These are phyloP conservation scores for Ceratina australensis DNA, from an alignment of 1,140 invertebrate genomes.

Conservation along the genomic window DNA sequence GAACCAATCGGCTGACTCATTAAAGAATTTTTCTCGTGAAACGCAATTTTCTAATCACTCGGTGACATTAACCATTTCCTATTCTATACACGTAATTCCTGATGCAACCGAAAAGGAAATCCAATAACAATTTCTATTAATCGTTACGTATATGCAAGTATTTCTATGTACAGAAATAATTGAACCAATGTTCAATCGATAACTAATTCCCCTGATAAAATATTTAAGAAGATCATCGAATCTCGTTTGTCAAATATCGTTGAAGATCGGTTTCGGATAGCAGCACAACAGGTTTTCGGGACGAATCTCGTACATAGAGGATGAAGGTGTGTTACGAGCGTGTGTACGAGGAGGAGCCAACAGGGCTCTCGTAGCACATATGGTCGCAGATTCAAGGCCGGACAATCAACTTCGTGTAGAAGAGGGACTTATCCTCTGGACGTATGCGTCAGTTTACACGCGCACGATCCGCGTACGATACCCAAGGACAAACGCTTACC, in stretches of 20 bases:
- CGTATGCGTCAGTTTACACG: conserved; percentile 4
- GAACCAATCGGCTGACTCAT: background rate
- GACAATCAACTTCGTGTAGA: conserved; percentile 67
- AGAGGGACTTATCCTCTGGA: conserved; percentile 47
- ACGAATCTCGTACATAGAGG: conserved; percentile 1
- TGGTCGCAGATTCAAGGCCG: conserved; percentile 69
- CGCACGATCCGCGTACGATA: conserved; percentile 22
- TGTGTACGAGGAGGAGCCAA: conserved; percentile 3
- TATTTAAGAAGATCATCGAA: no score
- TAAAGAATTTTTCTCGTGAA: background rate
- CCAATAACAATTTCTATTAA: no score
- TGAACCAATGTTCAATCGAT: no score
- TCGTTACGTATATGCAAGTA: no score
- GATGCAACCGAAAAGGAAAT: no score
- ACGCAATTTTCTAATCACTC: background rate
- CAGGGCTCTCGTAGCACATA: conserved; percentile 51
- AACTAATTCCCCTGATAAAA: no score
- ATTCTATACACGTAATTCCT: no score
- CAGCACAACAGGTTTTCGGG: conserved; percentile 30
- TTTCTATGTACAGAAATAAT: no score
- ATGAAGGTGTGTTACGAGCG: background rate
- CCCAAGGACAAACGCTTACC: conserved; percentile 52
- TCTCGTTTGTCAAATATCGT: conserved; percentile 29
- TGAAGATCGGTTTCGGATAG: conserved; percentile 4
- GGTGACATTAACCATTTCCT: no score